A percentile compares a stretch with the other conserved stretches of the same genome.
These are phyloP conservation scores for Scatophagus argus DNA, from an alignment of 2,113 vertebrate genomes.

Conservation along the genomic window DNA sequence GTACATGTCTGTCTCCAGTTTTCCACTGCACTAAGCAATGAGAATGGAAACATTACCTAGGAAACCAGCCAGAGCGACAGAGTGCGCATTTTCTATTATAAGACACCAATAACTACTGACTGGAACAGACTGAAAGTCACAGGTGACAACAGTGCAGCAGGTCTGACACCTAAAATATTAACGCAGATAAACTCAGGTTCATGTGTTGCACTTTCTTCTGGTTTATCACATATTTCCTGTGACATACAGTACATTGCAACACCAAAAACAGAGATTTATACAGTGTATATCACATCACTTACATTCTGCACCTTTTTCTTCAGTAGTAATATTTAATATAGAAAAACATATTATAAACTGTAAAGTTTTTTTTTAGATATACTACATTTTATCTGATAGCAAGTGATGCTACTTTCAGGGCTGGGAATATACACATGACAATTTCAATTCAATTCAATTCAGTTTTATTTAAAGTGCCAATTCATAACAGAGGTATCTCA, in stretches of 20 bases:
- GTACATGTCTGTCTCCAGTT: constrained; percentile 22
- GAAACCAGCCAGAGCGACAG: constrained; percentile 43
- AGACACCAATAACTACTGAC: constrained; percentile 40
- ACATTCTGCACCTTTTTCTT: neutral
- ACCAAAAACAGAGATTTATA: neutral
- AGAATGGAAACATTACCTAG: constrained; percentile 40
- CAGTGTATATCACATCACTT: neutral
- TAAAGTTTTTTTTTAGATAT: neutral
- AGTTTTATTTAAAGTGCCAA: too few relatives aligned
- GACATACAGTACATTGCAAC: neutral
- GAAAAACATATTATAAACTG: constrained; percentile 42
- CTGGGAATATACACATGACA: neutral
- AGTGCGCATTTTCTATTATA: constrained; percentile 35
- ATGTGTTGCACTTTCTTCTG: neutral
- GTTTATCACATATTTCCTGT: neutral
- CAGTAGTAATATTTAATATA: neutral
- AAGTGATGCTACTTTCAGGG: constrained; percentile 15
- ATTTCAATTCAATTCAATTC: too few relatives aligned
- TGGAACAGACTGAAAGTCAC: constrained; percentile 51
- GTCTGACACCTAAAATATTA: constrained; percentile 2
- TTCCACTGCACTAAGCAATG: constrained; percentile 42
- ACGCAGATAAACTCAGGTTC: neutral
- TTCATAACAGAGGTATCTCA: too few relatives aligned
- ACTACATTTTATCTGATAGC: constrained; percentile 21
- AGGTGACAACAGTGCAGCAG: constrained; percentile 26